Conservation (phyloP, 2,888 invertebrate species). For the Agonopterix alstromeriana region DNA sequence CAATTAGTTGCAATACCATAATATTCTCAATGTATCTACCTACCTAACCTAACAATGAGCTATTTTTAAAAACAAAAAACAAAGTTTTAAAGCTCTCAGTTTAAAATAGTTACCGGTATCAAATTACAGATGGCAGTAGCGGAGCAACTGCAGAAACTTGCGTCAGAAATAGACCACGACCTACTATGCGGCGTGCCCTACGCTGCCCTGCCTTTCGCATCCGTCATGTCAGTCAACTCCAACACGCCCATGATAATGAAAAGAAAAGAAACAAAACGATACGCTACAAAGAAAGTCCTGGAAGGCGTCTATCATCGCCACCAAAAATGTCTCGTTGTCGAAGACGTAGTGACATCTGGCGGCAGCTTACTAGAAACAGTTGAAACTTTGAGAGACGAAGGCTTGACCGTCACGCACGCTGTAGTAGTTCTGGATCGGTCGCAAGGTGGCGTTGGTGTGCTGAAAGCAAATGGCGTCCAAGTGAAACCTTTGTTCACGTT, state of each 20-base stretch:
- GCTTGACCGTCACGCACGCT: constrained; percentile 83
- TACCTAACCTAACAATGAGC: background rate
- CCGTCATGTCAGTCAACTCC: constrained; percentile 85
- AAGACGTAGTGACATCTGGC: constrained; percentile 96
- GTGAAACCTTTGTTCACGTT: constrained; percentile 83
- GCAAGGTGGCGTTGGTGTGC: constrained; percentile 89
- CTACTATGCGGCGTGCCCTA: constrained; percentile 98
- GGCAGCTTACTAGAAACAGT: constrained; percentile 95
- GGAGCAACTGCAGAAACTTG: constrained; percentile 40
- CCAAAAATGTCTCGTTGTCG: constrained; percentile 91
- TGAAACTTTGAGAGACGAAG: constrained; percentile 79
- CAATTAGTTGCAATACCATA: no score
- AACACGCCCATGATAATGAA: constrained; percentile 91
- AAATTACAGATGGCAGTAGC: constrained; percentile 49
- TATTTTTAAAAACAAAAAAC: no score
- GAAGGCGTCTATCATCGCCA: constrained; percentile 85
- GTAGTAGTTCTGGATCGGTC: constrained; percentile 94
- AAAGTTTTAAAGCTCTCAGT: no score
- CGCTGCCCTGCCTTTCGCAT: constrained; percentile 95
- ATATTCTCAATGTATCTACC: background rate
- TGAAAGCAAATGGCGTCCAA: constrained; percentile 82
- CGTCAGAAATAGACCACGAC: constrained; percentile 63
- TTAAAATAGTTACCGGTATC: no score
- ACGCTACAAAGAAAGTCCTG: constrained; percentile 95
- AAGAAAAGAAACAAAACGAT: constrained; percentile 94